Evolutionary conservation across 2,888 invertebrate species (phyloP).

Genomic region (Eulithis testata): DNA sequence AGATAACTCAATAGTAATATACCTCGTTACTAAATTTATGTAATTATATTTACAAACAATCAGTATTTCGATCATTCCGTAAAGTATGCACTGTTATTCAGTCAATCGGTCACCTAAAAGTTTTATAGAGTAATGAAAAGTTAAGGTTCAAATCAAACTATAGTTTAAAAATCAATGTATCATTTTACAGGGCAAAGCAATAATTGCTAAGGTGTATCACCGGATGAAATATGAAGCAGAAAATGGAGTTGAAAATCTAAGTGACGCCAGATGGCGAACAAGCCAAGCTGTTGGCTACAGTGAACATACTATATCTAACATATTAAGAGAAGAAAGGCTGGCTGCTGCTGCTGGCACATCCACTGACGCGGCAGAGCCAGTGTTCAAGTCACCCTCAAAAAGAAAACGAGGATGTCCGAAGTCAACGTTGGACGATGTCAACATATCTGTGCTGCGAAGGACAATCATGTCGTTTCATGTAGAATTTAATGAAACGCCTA

Average conservation of each 20-base stretch:
- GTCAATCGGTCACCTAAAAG: too few relatives aligned
- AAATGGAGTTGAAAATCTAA: conserved; percentile 24
- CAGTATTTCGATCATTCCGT: too few relatives aligned
- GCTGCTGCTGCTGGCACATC: conserved; percentile 1
- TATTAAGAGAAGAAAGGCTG: conserved; percentile 23
- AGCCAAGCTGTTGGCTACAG: conserved; percentile 27
- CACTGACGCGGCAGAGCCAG: background rate
- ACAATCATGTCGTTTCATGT: conserved; percentile 16
- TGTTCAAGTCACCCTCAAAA: conserved; percentile 20
- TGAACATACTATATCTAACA: conserved; percentile 21
- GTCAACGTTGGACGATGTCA: conserved; percentile 18
- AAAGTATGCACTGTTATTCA: too few relatives aligned
- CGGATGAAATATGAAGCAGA: conserved; percentile 18
- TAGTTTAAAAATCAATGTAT: background rate
- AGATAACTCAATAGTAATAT: too few relatives aligned
- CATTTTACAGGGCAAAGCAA: background rate
- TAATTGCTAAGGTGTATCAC: conserved; percentile 10
- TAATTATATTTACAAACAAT: too few relatives aligned
- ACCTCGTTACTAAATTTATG: too few relatives aligned
- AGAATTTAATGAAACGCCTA: conserved; percentile 15
- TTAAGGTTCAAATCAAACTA: too few relatives aligned
- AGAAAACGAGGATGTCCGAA: conserved; percentile 11
- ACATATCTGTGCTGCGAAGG: conserved; percentile 10
- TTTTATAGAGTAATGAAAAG: too few relatives aligned
- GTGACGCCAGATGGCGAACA: conserved; percentile 28